Conservation (phyloP, 1,140 invertebrate species). For the Latrodectus geometricus region DNA sequence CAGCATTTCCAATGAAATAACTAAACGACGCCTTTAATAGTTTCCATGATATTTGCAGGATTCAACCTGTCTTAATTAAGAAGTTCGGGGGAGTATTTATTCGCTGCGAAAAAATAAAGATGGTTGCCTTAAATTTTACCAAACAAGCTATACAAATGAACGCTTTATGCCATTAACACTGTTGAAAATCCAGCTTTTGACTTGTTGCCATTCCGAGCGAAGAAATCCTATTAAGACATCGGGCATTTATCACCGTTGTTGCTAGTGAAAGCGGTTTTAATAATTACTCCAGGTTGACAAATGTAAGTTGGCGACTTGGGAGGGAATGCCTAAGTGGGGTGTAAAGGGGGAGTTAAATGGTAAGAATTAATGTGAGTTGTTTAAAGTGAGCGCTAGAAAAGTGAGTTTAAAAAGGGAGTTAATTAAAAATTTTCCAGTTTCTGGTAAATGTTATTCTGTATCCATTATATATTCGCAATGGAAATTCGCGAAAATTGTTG, state of each 20-base stretch:
- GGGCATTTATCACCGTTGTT: constrained; percentile 6
- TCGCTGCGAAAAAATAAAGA: background rate
- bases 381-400: background rate
- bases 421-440: background rate
- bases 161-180: background rate
- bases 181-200: constrained; percentile 1
- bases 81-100: background rate
- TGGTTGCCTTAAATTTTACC: background rate
- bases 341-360: background rate
- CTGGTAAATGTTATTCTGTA: background rate
- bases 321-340: background rate
- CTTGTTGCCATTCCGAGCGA: constrained; percentile 3
- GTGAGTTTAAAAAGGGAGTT: background rate
- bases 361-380: constrained; percentile 17
- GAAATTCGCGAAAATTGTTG: background rate
- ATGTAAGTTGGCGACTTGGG: constrained; percentile 2
- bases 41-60: background rate
- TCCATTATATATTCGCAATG: background rate
- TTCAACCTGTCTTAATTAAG: constrained; percentile 4
- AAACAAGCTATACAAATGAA: background rate
- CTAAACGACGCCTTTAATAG: background rate
- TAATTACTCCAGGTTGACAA: constrained; percentile 15
- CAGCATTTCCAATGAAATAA: background rate
- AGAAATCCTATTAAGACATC: constrained; percentile 22
- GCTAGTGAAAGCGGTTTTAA: background rate